Conservation (phyloP, 2,113 vertebrate genomes). For the Paradoxurus hermaphroditus region DNA sequence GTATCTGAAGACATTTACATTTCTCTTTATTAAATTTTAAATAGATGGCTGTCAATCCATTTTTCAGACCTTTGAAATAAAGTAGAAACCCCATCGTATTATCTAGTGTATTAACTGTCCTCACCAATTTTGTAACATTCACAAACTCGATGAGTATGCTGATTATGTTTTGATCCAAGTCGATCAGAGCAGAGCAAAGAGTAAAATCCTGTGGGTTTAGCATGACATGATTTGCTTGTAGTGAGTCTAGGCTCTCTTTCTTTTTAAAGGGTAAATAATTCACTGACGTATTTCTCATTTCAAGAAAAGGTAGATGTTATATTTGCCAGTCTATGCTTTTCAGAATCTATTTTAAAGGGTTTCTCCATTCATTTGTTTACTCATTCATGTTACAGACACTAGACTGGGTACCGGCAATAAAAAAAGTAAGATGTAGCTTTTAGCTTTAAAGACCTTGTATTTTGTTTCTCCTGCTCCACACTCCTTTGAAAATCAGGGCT, state of each 20-base stretch:
- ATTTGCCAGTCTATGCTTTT: neutral
- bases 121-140: neutral
- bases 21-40: neutral
- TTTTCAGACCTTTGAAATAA: conserved; percentile 3
- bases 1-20: neutral
- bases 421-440: neutral
- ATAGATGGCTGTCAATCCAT: neutral
- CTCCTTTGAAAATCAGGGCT: neutral
- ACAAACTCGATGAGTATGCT: neutral
- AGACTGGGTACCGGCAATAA: neutral
- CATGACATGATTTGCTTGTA: neutral
- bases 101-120: neutral
- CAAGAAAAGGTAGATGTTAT: neutral
- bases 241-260: neutral
- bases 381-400: neutral
- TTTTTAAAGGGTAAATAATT: conserved; percentile 2
- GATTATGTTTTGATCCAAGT: conserved; percentile 4
- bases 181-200: neutral
- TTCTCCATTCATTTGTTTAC: neutral
- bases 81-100: neutral
- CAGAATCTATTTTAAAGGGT: neutral
- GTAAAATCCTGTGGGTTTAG: neutral
- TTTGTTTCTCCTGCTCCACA: neutral
- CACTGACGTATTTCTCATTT: neutral
- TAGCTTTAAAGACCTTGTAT: neutral